These are phyloP conservation scores for Scrobipalpa costella DNA, from an alignment of 2,888 invertebrate genomes.

Conservation along the genomic window DNA sequence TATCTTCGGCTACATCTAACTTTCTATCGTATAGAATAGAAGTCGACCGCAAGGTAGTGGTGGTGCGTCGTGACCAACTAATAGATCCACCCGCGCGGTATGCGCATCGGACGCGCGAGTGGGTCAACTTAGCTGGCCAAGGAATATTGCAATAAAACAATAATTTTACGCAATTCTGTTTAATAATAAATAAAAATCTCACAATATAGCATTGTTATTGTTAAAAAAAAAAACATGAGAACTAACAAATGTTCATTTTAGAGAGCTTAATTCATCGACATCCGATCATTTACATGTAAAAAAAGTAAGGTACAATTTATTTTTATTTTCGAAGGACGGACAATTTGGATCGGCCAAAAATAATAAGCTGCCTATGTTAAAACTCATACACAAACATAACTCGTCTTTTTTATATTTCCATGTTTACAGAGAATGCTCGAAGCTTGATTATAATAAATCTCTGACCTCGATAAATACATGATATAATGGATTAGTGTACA, in stretches of 20 bases:
- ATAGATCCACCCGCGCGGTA: no score
- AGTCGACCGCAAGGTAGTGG: no score
- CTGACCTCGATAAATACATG: no score
- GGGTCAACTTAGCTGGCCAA: no score
- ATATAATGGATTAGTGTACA: neutral
- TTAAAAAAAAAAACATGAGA: slow-evolving; percentile 31
- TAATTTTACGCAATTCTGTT: slow-evolving; percentile 26
- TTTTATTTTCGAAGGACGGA: slow-evolving; percentile 39
- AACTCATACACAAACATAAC: neutral
- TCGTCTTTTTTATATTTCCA: neutral
- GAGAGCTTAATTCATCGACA: slow-evolving; percentile 1
- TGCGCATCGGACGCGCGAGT: no score
- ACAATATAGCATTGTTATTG: slow-evolving; percentile 48
- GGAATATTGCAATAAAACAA: slow-evolving; percentile 5
- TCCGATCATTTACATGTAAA: neutral
- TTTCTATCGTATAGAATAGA: no score
- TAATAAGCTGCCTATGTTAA: slow-evolving; percentile 24
- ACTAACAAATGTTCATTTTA: slow-evolving; percentile 29
- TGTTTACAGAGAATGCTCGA: neutral
- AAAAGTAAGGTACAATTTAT: slow-evolving; percentile 13
- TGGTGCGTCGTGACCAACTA: no score
- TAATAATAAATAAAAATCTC: slow-evolving; percentile 48
- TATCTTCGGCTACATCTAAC: no score
- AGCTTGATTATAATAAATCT: neutral
- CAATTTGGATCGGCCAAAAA: slow-evolving; percentile 33